Evolutionary conservation across 2,113 vertebrate species (phyloP), one percentile per base, ranked within the genome.

Genomic region (Alethe diademata): DNA sequence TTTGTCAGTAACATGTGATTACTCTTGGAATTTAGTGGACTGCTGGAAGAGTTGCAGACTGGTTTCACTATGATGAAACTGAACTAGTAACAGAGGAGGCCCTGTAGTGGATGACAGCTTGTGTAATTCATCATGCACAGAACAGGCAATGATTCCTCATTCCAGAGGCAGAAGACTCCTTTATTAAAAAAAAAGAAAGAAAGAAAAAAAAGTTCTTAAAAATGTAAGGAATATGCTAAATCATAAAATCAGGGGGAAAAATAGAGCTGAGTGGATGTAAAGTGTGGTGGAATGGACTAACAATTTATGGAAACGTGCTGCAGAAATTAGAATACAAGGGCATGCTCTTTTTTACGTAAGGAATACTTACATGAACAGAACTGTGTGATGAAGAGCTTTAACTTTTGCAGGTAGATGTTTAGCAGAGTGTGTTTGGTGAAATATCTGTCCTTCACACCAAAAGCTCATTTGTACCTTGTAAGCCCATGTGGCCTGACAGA

Each of bases 381-480:
- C 35, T 73, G 40, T 64, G 51, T 80, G 92, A 88, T 79, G 45
- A 93, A 85, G 64, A 83, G 62, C 70, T 91, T 86, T 91, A 86
- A 65, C 58, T 91, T 79, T 58, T 50, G 25, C 56, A 90, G 78
- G 26, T 76, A 29, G 38, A 48, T 81, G 25, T 82, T 95, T 74
- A 92, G 40, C 61, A 78, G 75, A 86, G 35, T 88, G 25, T 91
- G 66, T 87, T 94, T 93, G 73, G 78, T 88, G 78, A 20, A 73
- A 53, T 91, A 88, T 35, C 38, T 93, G 86, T 94, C 93, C 94
- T 93, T 97, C 72, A 62, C 8, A 61, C 61, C 91, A 79, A 86
- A 75, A 86, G 62, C 42, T 89, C 86, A 83, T 96, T 92, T 96
- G 92, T 90, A 71, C 78, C 81, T 93, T 74, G 26, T 92, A 92